These are phyloP conservation scores for Drosophila cyrtoloma DNA, from an alignment of 2,888 invertebrate species.

Conservation along the genomic window DNA sequence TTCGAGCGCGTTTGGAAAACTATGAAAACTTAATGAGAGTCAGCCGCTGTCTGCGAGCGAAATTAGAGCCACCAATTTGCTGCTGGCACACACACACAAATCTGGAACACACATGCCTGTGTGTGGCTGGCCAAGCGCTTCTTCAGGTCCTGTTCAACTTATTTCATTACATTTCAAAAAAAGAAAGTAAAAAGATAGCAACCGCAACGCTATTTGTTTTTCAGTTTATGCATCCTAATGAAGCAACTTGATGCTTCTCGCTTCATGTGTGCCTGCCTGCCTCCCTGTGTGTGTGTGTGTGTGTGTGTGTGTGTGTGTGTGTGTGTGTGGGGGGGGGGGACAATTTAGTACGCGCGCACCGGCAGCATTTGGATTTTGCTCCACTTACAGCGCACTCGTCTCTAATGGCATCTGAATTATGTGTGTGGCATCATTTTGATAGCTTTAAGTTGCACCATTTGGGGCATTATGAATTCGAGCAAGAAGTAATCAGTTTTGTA, in stretches of 20 bases:
- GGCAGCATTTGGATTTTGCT: slow-evolving; percentile 12
- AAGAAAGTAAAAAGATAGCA: slow-evolving; percentile 13
- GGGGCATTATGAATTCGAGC: not conserved
- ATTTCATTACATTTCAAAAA: slow-evolving; percentile 65
- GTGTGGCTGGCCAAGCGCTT: slow-evolving; percentile 9
- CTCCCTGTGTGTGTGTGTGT: slow-evolving; percentile 11
- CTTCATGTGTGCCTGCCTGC: slow-evolving; percentile 1
- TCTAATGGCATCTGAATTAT: slow-evolving; percentile 13
- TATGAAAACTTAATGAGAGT: slow-evolving; percentile 76
- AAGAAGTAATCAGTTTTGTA: not conserved
- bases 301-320: slow-evolving; percentile 13
- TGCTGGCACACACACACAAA: slow-evolving; percentile 34
- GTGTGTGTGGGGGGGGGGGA: not conserved
- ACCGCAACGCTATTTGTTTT: slow-evolving; percentile 67
- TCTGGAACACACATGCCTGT: not conserved
- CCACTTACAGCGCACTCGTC: slow-evolving; percentile 6
- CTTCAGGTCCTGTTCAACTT: slow-evolving; percentile 53
- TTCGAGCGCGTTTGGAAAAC: slow-evolving; percentile 67
- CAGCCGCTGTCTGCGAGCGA: slow-evolving; percentile 49
- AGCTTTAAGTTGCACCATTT: slow-evolving; percentile 3
- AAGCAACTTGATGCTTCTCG: slow-evolving; percentile 53
- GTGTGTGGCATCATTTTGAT: slow-evolving; percentile 16
- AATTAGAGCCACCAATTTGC: slow-evolving; percentile 71
- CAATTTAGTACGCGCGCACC: slow-evolving; percentile 13
- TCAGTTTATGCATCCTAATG: slow-evolving; percentile 67